Conservation (phyloP, 1,140 invertebrate genomes). For the Caenorhabditis brenneri region DNA sequence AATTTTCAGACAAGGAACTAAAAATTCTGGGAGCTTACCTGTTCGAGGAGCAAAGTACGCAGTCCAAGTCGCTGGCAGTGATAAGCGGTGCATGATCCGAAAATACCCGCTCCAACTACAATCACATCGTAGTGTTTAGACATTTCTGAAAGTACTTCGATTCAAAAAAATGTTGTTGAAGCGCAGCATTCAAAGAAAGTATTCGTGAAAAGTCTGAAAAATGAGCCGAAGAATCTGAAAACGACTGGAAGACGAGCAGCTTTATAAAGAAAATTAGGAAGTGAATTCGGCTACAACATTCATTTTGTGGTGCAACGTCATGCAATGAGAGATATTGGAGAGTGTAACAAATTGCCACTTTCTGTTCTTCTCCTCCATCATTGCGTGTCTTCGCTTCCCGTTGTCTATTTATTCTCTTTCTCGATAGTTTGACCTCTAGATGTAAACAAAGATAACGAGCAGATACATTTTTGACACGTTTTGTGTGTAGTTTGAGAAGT, state of each 20-base stretch:
- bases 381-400: not conserved
- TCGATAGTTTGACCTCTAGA: constrained; percentile 22
- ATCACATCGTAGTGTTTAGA: constrained; percentile 36
- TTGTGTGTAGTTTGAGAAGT: not conserved
- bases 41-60: constrained; percentile 44
- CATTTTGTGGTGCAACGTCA: not conserved
- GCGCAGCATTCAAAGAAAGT: not conserved
- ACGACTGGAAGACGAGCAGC: too few relatives aligned
- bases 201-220: not conserved
- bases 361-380: not conserved
- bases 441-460: not conserved
- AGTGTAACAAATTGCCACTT: not conserved
- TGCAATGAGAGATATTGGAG: not conserved
- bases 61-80: constrained; percentile 36
- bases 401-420: constrained; percentile 5
- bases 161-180: not conserved
- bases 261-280: not conserved
- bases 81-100: constrained; percentile 52
- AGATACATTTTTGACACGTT: not conserved
- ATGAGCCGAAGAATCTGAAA: not conserved
- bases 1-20: not conserved
- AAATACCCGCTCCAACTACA: constrained; percentile 49
- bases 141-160: not conserved
- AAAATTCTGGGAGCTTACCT: not conserved
- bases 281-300: too few relatives aligned